Percentiles rank a stretch among this genome's conserved stretches.
Evolutionary conservation across 2,113 vertebrate genomes (phyloP).

Genomic region (Struthidea cinerea): DNA sequence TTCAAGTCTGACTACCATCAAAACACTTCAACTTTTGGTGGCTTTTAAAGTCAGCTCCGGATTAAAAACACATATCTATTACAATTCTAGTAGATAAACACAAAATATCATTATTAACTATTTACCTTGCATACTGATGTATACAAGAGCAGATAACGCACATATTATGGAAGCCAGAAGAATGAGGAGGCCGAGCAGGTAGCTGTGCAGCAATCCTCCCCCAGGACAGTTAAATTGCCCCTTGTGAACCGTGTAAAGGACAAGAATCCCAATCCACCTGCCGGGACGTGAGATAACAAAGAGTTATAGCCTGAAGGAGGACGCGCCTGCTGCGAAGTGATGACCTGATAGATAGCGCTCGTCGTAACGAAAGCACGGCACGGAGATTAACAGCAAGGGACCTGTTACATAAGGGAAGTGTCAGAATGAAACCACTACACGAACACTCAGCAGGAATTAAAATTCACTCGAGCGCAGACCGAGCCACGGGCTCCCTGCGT

Average conservation of each 20-base stretch:
- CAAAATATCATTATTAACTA: neutral
- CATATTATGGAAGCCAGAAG: slow-evolving; percentile 85
- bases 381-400: neutral
- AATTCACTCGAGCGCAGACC: fast-evolving
- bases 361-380: fast-evolving
- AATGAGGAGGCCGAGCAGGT: slow-evolving; percentile 83
- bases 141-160: slow-evolving; percentile 80
- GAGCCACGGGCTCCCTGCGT: fast-evolving
- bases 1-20: neutral
- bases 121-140: slow-evolving; percentile 90
- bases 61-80: neutral
- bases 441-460: fast-evolving
- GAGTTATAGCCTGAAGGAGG: neutral
- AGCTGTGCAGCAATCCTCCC: slow-evolving; percentile 79
- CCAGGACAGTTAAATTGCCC: slow-evolving; percentile 80
- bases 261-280: slow-evolving; percentile 89
- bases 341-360: fast-evolving
- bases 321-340: fast-evolving
- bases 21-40: neutral
- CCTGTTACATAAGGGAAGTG: neutral
- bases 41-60: neutral
- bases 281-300: neutral
- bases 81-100: neutral
- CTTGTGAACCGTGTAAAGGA: slow-evolving; percentile 80
- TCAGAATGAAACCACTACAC: fast-evolving